Base-by-base conservation (phyloP, 2,797 vertebrate species). In the Tapirus indicus region DNA sequence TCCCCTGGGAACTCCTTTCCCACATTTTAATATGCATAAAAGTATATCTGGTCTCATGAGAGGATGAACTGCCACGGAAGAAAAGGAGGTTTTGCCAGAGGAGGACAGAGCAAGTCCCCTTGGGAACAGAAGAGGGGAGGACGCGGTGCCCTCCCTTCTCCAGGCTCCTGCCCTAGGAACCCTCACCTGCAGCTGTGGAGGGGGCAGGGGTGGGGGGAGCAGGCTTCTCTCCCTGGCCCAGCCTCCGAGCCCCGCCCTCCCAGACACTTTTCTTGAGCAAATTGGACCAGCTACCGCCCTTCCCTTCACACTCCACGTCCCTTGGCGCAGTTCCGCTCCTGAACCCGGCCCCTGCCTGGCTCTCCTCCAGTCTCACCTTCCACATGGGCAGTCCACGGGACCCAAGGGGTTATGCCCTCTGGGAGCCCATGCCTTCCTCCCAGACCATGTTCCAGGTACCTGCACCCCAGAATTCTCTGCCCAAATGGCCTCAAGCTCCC, bases 91-190 rank as follows among this genome's bases (percentile, higher is more conserved):
- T 47, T 68, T 32, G 72, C n/a, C 10, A 1, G 32, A 78, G n/a
- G 47, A 77, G 44, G 8, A 52, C 32, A 44, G 13, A 52, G n/a
- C n/a, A 20, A 20, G 27, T 41, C 27, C 47, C 27, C 35, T 25
- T 8, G 35, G 20, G 71, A 52, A 16, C 1, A 9, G 6, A 32
- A 74, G 79, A 11, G 54, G 25, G 32, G 20, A 58, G 21, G 23
- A 17, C 0, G 4, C 2, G 21, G 44, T 25, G 38, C 17, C 32
- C 11, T 9, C 6, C 7, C 3, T 2, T n/a, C 20, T 25, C 49
- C 29, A 25, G 75, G 47, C 12, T 29, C 20, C 74, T 20, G 86
- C 32, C 60, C 60, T 10, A 3, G 35, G 27, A 29, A 69, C 75
- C 13, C 2, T 0, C 16, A 56, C 44, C 49, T 21, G 38, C 5